These are phyloP conservation scores for Pardalotus punctatus DNA, from an alignment of 2,113 vertebrate genomes.

Conservation along the genomic window DNA sequence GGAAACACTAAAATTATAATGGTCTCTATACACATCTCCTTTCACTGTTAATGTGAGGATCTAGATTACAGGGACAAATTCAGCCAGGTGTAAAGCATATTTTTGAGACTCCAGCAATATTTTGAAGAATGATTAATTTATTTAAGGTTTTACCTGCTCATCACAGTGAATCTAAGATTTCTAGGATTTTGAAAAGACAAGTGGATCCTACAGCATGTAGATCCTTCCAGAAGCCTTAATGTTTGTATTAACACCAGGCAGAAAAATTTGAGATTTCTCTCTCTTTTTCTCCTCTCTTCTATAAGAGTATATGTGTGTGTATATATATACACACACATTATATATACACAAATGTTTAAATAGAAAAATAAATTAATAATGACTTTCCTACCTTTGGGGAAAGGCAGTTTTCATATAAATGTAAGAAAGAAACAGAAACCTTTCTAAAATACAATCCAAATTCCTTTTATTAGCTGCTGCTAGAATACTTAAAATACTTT, in stretches of 20 bases:
- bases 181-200: not conserved
- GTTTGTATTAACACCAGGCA: not conserved
- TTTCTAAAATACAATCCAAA: not conserved
- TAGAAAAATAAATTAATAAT: not conserved
- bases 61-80: not conserved
- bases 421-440: not conserved
- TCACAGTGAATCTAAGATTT: not conserved
- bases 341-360: not conserved
- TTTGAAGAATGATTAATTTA: not conserved
- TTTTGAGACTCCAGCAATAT: not conserved
- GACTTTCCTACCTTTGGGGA: not conserved
- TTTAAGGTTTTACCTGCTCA: not conserved
- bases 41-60: not conserved
- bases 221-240: not conserved
- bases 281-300: not conserved
- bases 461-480: not conserved
- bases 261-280: not conserved
- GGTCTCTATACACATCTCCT: not conserved
- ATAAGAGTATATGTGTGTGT: not conserved
- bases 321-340: not conserved
- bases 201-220: not conserved
- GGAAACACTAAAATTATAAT: not conserved
- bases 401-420: not conserved
- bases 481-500: not conserved
- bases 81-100: not conserved